Conservation (phyloP, 2,113 vertebrate genomes). For the Grammomys dolichurus region DNA sequence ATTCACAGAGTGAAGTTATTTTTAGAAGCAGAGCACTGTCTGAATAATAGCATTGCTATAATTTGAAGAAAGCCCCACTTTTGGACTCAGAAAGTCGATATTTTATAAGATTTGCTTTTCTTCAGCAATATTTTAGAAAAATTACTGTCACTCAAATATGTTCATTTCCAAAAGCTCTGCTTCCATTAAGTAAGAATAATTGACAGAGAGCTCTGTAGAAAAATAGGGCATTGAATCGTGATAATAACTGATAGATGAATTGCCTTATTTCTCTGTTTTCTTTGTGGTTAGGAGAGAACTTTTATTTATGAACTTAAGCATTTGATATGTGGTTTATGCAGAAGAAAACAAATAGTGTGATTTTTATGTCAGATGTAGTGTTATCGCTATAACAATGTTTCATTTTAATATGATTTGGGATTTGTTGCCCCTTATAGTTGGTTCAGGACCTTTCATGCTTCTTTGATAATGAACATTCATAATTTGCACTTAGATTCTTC, state of each 20-base stretch:
- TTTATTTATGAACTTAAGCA: constrained; percentile 21
- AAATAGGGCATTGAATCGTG: constrained; percentile 36
- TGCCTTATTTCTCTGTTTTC: constrained; percentile 40
- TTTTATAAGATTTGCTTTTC: constrained; percentile 55
- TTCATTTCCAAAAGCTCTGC: constrained; percentile 65
- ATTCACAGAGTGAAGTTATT: constrained; percentile 41
- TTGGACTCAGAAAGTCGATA: constrained; percentile 44
- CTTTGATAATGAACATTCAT: not conserved
- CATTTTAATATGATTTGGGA: not conserved
- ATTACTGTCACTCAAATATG: constrained; percentile 68
- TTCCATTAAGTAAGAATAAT: constrained; percentile 73
- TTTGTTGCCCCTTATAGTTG: constrained; percentile 10
- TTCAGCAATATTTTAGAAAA: constrained; percentile 68
- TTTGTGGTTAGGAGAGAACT: constrained; percentile 1
- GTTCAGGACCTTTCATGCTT: not conserved
- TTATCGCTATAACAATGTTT: not conserved
- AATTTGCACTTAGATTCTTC: not conserved
- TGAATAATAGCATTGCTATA: constrained; percentile 4
- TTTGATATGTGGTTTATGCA: not conserved
- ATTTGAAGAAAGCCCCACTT: constrained; percentile 1
- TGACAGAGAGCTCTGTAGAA: constrained; percentile 61
- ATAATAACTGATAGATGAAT: constrained; percentile 64
- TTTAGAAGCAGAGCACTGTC: constrained; percentile 1
- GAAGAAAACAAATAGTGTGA: constrained; percentile 28
- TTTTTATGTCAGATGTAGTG: not conserved